Percentiles rank a stretch among this genome's conserved stretches.
These are phyloP conservation scores for Autographa pulchrina DNA, from an alignment of 2,888 invertebrate genomes.

Conservation along the genomic window DNA sequence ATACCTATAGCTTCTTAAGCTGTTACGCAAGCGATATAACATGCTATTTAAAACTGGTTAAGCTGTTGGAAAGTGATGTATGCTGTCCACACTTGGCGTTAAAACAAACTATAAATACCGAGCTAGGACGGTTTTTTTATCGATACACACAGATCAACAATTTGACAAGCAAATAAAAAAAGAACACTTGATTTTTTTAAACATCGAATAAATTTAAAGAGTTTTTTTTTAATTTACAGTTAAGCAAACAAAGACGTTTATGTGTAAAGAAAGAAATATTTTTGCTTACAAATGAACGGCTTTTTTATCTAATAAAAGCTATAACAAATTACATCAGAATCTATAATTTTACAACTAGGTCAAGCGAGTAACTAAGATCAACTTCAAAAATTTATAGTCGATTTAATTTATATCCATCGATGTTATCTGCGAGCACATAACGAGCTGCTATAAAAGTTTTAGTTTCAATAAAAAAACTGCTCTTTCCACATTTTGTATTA, in stretches of 20 bases:
- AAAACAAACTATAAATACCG: conserved; percentile 65
- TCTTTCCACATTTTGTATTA: neutral
- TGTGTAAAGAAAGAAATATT: too few relatives aligned
- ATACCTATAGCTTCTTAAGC: conserved; percentile 18
- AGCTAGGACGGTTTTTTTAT: conserved; percentile 33
- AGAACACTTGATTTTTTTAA: neutral
- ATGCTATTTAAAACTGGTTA: conserved; percentile 62
- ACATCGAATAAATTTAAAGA: too few relatives aligned
- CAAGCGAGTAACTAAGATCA: neutral
- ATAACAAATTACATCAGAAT: neutral
- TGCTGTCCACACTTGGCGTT: conserved; percentile 62
- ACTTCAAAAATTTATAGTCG: neutral
- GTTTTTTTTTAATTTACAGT: neutral
- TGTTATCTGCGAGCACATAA: neutral
- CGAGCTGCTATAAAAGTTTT: conserved; percentile 3
- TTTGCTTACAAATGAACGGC: too few relatives aligned
- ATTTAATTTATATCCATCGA: neutral
- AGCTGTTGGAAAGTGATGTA: conserved; percentile 65
- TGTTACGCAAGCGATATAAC: conserved; percentile 51
- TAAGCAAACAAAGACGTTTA: neutral
- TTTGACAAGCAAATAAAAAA: conserved; percentile 14
- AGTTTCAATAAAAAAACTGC: neutral
- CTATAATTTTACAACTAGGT: neutral
- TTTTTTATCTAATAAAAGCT: too few relatives aligned
- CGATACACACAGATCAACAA: conserved; percentile 6